A percentile compares a stretch with the other conserved stretches of the same genome.
These are phyloP conservation scores for Balaeniceps rex DNA, from an alignment of 2,113 vertebrate genomes.

Conservation along the genomic window DNA sequence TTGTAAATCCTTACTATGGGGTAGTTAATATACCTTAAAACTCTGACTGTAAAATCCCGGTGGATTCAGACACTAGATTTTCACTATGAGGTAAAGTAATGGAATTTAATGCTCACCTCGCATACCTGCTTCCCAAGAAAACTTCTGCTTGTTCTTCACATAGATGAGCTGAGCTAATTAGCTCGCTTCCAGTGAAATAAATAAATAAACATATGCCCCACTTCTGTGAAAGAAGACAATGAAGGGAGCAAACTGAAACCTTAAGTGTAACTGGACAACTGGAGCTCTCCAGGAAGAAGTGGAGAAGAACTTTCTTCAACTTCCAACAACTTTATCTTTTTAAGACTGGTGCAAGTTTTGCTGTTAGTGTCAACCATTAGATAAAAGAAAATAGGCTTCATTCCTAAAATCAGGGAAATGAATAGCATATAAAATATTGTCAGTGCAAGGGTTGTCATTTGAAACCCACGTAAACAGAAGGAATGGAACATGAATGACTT, in stretches of 20 bases:
- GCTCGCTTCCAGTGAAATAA: not conserved
- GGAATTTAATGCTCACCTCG: not conserved
- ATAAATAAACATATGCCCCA: not conserved
- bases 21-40: not conserved
- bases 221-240: not conserved
- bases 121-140: not conserved
- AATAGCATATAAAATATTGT: not conserved
- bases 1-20: not conserved
- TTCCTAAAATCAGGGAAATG: not conserved
- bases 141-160: not conserved
- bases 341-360: not conserved
- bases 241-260: not conserved
- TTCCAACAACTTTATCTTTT: not conserved
- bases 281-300: not conserved
- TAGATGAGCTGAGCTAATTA: not conserved
- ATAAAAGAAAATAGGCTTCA: not conserved
- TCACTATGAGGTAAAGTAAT: not conserved
- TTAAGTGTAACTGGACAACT: not conserved
- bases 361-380: not conserved
- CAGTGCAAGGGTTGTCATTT: not conserved
- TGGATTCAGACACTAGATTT: not conserved
- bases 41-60: not conserved
- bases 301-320: not conserved
- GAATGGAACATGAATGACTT: not conserved
- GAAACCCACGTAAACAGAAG: not conserved